phyloP scores from a whole-genome alignment of 2,113 vertebrate genomes.

The Aviceda subcristata region DNA sequence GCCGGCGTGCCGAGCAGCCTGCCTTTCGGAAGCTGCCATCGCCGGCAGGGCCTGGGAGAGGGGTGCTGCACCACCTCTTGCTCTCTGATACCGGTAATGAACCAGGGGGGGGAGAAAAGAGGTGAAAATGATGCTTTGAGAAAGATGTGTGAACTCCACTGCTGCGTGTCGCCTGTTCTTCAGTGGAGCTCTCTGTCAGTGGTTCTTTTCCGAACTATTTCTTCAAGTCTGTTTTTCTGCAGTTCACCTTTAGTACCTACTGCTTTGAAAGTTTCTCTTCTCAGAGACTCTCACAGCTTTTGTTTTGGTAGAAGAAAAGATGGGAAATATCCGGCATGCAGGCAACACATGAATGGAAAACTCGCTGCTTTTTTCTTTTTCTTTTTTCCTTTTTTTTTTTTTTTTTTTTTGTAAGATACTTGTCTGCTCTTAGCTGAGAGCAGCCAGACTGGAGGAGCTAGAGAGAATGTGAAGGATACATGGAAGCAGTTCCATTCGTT shows the following conservation, averaged over 20 bases:
- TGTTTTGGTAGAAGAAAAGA: not conserved
- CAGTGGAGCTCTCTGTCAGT: not conserved
- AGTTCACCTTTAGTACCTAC: not conserved
- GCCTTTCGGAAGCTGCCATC: not conserved
- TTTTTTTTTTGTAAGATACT: not conserved
- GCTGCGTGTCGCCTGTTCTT: not conserved
- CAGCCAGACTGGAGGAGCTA: not conserved
- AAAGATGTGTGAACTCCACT: not conserved
- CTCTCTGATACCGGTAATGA: not conserved
- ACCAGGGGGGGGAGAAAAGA: not conserved
- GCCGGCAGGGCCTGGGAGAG: not conserved
- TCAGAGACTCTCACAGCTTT: not conserved
- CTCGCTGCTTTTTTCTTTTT: not conserved
- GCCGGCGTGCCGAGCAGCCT: not conserved
- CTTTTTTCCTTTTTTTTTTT: not conserved
- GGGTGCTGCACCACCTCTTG: not conserved
- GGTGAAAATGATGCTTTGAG: not conserved
- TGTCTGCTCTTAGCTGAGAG: not conserved
- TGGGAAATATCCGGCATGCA: not conserved
- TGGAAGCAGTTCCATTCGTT: not conserved
- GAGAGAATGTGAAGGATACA: not conserved
- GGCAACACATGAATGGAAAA: not conserved
- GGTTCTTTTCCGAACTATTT: not conserved
- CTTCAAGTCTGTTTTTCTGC: not conserved
- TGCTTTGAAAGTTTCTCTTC: not conserved